Evolutionary conservation across 1,140 invertebrate species (phyloP).

Genomic region (Diplogasteroides magnus): DNA sequence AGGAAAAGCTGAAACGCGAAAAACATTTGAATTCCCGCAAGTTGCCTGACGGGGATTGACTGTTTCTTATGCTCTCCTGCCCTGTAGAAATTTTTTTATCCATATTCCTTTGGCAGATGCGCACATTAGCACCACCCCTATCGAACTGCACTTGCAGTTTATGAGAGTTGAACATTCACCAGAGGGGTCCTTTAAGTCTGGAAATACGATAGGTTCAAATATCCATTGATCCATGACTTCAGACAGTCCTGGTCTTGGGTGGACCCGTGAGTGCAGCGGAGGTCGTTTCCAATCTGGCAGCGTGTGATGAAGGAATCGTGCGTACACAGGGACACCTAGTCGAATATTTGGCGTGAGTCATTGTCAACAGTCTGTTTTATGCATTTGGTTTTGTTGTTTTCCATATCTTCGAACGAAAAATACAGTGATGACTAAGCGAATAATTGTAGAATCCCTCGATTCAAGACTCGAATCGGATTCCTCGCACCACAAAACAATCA

Average conservation of each 20-base stretch:
- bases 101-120: too few species aligned
- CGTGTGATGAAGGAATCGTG: constrained; percentile 17
- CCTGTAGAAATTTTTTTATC: too few species aligned
- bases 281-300: constrained; percentile 11
- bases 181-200: too few species aligned
- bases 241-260: constrained; percentile 17
- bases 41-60: too few species aligned
- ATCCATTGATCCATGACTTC: neutral
- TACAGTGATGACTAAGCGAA: neutral
- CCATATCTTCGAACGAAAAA: neutral
- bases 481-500: constrained; percentile 10
- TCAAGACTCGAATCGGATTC: constrained; percentile 21
- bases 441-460: constrained; percentile 15
- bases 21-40: too few species aligned
- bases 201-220: neutral
- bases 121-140: too few species aligned
- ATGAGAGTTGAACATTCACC: too few species aligned
- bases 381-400: neutral
- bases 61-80: too few species aligned
- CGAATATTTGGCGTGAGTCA: constrained; percentile 18
- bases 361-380: too few species aligned
- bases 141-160: too few species aligned
- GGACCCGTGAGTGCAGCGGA: constrained; percentile 4
- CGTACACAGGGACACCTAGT: constrained; percentile 5
- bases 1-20: too few species aligned